phyloP scores from a whole-genome alignment of 2,888 invertebrate genomes.

The Latrodectus elegans region DNA sequence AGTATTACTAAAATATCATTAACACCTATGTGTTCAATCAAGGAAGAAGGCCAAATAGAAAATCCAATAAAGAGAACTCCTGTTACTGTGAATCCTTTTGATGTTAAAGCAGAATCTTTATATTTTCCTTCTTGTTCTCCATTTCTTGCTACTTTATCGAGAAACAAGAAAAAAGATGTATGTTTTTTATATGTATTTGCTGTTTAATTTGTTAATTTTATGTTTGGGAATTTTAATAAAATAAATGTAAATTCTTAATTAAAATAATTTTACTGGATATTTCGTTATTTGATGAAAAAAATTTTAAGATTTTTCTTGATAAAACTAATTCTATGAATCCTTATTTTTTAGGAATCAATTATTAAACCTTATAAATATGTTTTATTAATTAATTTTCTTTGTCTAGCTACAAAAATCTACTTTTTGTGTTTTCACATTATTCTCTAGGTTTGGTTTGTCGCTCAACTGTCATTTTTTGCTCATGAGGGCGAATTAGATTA shows the following conservation, averaged over 20 bases:
- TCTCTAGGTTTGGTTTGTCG: too few species aligned
- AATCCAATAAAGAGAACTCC: constrained; percentile 15
- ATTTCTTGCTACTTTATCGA: constrained; percentile 53
- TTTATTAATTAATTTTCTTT: too few species aligned
- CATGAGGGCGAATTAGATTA: too few species aligned
- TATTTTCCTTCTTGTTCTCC: constrained; percentile 58
- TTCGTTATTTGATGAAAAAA: neutral
- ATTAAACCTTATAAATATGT: neutral
- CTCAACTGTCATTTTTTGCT: too few species aligned
- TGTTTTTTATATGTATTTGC: neutral
- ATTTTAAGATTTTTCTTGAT: neutral
- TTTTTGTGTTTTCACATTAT: too few species aligned
- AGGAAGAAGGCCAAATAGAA: constrained; percentile 16
- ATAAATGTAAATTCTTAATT: neutral
- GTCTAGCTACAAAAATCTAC: too few species aligned
- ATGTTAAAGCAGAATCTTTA: constrained; percentile 56
- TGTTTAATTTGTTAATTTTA: neutral
- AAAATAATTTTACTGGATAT: neutral
- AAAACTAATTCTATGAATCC: neutral
- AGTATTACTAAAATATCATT: neutral
- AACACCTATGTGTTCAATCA: constrained; percentile 24
- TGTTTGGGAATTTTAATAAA: neutral
- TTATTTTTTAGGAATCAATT: neutral
- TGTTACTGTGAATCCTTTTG: constrained; percentile 54
- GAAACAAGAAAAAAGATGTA: constrained; percentile 44